Base-by-base conservation (phyloP, 2,888 invertebrate genomes). In the Meganola albula region DNA sequence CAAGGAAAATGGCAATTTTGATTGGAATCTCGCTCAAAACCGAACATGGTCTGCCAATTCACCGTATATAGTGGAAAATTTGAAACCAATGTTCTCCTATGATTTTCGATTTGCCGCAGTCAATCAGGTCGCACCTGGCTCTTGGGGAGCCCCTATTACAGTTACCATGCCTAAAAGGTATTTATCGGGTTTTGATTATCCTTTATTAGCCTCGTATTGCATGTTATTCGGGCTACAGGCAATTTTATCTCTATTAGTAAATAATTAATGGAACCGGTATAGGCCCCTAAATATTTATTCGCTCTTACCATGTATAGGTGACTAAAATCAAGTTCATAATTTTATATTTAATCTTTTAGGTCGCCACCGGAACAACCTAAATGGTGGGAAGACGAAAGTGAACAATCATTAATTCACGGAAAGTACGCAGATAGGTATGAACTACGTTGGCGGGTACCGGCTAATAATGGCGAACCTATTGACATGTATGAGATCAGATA, bases 391-490 rank as follows among this genome's bases (percentile, higher is more conserved):
- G 58, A 71, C 13, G 55, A 75, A 14, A 83, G 72, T 36, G 69
- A 84, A 2, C 83, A 84, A 62, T 83, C 84, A 7, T 66, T 85
- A 31, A 68, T 76, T 34, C 79, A 83, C 49, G 82, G 82, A 32
- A 83, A 74, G 23, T 95, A 90, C 69, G 91, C 91, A 12, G 92
- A 94, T 75, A 91, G 91, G 64, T 95, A 91, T 65, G 93, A 95
- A 62, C 73, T 96, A 10, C 88, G 91, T 62, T 97, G 96, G 96
- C 90, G 90, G 57, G 90, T 93, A 29, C 96, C 96, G 0, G 91
- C 92, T 29, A 93, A 96, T 65, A 97, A 97, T 74, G 97, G 97
- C 5, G 95, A 95, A 75, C 93, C 92, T 12, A 96, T 97, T 61
- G 92, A 94, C 64, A 87, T 87, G 71, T 97, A 96, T 74, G 89